phyloP scores from a whole-genome alignment of 2,797 vertebrate genomes.

The Kryptolebias ocellatus region DNA sequence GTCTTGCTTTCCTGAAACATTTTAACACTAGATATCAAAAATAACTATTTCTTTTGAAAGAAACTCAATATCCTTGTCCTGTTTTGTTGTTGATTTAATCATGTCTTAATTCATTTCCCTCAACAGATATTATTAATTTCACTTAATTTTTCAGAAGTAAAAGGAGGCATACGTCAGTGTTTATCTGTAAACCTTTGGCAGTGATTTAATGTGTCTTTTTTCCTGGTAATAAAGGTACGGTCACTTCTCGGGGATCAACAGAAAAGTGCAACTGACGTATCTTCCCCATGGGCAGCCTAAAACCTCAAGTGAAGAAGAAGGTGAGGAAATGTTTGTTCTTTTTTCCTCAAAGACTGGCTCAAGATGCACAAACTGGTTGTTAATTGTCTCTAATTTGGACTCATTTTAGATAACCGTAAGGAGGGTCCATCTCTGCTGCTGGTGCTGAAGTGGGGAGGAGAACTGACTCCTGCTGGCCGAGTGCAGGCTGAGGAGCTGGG shows the following conservation, averaged over 20 bases:
- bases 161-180: neutral
- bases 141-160: neutral
- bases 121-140: neutral
- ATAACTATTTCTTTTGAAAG: neutral
- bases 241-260: constrained; percentile 98
- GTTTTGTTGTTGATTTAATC: neutral
- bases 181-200: neutral
- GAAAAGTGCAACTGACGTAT: constrained; percentile 97
- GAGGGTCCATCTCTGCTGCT: constrained; percentile 89
- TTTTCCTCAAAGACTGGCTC: neutral
- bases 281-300: constrained; percentile 93
- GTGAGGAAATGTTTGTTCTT: constrained; percentile 65
- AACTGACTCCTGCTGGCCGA: constrained; percentile 92
- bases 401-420: constrained; percentile 80
- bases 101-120: too few species aligned
- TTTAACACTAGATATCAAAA: neutral
- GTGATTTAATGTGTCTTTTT: neutral
- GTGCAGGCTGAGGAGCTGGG: constrained; percentile 97
- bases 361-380: neutral
- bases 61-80: neutral
- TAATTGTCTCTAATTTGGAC: neutral
- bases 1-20: neutral
- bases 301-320: constrained; percentile 94
- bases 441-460: constrained; percentile 96
- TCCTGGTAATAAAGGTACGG: constrained; percentile 87